Evolutionary conservation across 2,113 vertebrate genomes (phyloP), one percentile per base, ranked within the genome.

Genomic region (Micromys minutus): DNA sequence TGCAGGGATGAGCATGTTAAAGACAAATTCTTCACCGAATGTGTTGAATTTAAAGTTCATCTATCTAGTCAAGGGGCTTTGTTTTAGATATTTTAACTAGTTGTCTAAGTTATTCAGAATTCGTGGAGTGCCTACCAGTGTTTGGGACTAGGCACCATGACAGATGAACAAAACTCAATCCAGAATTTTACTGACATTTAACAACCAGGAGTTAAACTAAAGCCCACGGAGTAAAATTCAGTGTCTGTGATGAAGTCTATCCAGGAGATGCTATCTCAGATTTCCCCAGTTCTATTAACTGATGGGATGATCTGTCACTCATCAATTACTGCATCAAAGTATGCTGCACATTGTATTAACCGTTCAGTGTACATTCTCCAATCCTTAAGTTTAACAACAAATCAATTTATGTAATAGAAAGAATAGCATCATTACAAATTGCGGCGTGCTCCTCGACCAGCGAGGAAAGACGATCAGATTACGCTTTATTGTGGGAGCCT

Each of bases 381-480:
- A 45, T 83, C 31, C 24, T 36, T 84, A 71, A n/a, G 79, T 45
- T 65, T 31, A 55, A 85, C 34, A 42, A 17, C 72, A 95, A 71
- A 63, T 72, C 72, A 45, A 52, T 36, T 87, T 2, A 17, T 79
- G 42, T 39, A 81, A 75, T 91, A 90, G 93, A 81, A 93, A 89
- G n/a, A 57, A 4, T 42, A 63, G 6, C 34, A 11, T 86, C 47
- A 36, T 59, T 87, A 52, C 75, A 95, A n/a, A n/a, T n/a, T n/a
- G n/a, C n/a, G n/a, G n/a, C n/a, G n/a, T n/a, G n/a, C n/a, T n/a
- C n/a, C n/a, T n/a, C n/a, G n/a, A n/a, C n/a, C n/a, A n/a, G n/a
- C n/a, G n/a, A n/a, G n/a, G n/a, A n/a, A n/a, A n/a, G n/a, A n/a
- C n/a, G n/a, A n/a, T n/a, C n/a, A n/a, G n/a, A n/a, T n/a, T n/a